A percentile compares a stretch with the other conserved stretches of the same genome.
Conservation (phyloP, 2,113 vertebrate species). For the Heterotis niloticus region DNA sequence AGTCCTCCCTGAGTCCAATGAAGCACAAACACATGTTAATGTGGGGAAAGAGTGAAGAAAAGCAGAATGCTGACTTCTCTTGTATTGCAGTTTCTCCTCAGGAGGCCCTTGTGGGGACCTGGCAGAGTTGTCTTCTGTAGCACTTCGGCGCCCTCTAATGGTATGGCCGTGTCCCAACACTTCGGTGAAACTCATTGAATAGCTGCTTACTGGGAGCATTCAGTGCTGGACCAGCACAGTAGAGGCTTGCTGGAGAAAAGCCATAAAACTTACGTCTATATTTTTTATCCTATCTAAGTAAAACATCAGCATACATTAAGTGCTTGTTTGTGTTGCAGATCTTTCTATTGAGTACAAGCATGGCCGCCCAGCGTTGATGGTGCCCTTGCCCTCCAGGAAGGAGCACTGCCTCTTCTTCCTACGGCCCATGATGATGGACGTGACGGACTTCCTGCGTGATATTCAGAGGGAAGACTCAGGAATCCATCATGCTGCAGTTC, state of each 20-base stretch:
- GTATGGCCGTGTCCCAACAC: constrained; percentile 38
- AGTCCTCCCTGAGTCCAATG: too few relatives aligned
- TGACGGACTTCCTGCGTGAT: constrained; percentile 74
- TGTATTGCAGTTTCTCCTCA: constrained; percentile 18
- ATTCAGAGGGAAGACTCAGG: constrained; percentile 80
- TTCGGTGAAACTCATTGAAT: neutral
- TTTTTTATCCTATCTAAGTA: too few relatives aligned
- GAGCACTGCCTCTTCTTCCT: constrained; percentile 83
- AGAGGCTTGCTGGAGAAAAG: neutral
- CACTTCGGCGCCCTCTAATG: constrained; percentile 51
- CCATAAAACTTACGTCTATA: too few relatives aligned
- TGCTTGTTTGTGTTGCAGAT: constrained; percentile 51
- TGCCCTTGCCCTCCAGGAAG: constrained; percentile 77
- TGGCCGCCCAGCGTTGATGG: constrained; percentile 77
- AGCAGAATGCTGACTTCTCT: neutral
- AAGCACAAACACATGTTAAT: too few relatives aligned
- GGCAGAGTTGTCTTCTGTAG: constrained; percentile 48
- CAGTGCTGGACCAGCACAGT: neutral
- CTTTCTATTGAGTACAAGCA: constrained; percentile 72
- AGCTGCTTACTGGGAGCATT: neutral
- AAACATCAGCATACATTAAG: too few relatives aligned
- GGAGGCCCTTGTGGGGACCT: neutral
- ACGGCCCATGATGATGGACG: constrained; percentile 72
- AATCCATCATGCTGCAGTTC: constrained; percentile 55
- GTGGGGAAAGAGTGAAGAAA: too few relatives aligned